phyloP scores from a whole-genome alignment of 2,888 invertebrate species.

The Drosophila putrida region DNA sequence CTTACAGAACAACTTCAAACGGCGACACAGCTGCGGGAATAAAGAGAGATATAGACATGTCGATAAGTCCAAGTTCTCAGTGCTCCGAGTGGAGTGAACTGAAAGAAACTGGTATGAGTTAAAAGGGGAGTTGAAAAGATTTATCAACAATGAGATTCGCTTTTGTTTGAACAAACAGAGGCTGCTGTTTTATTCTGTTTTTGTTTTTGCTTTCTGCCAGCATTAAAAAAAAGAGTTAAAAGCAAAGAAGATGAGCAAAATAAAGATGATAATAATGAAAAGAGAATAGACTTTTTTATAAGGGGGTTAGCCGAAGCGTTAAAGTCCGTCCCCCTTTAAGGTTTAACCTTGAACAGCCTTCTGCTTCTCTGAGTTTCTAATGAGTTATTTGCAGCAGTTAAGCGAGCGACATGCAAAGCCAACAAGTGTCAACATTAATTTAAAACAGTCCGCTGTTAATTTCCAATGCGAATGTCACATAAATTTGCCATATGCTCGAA shows the following conservation, averaged over 20 bases:
- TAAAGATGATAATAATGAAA: background rate
- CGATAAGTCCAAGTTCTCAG: constrained; percentile 40
- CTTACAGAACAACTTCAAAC: constrained; percentile 11
- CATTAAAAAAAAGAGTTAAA: constrained; percentile 11
- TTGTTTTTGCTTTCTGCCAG: constrained; percentile 5
- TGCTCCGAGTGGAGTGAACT: constrained; percentile 3
- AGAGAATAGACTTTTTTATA: constrained; percentile 11
- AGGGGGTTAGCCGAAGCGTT: constrained; percentile 17
- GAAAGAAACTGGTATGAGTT: background rate
- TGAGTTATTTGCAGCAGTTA: constrained; percentile 56
- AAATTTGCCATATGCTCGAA: constrained; percentile 65
- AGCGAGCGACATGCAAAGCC: constrained; percentile 40
- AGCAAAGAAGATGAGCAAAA: constrained; percentile 15
- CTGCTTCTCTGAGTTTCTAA: constrained; percentile 52
- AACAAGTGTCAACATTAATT: constrained; percentile 81
- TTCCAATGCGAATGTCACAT: constrained; percentile 69
- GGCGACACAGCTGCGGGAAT: constrained; percentile 19
- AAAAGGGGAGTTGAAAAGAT: constrained; percentile 29
- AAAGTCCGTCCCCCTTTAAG: constrained; percentile 24
- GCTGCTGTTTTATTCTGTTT: constrained; percentile 14
- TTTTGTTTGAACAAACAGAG: constrained; percentile 46
- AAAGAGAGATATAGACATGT: constrained; percentile 36
- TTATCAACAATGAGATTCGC: constrained; percentile 55
- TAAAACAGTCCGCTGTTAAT: constrained; percentile 66
- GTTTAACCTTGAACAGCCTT: constrained; percentile 59